Evolutionary conservation across 2,797 vertebrate species (phyloP).

Genomic region (Cossypha caffra): DNA sequence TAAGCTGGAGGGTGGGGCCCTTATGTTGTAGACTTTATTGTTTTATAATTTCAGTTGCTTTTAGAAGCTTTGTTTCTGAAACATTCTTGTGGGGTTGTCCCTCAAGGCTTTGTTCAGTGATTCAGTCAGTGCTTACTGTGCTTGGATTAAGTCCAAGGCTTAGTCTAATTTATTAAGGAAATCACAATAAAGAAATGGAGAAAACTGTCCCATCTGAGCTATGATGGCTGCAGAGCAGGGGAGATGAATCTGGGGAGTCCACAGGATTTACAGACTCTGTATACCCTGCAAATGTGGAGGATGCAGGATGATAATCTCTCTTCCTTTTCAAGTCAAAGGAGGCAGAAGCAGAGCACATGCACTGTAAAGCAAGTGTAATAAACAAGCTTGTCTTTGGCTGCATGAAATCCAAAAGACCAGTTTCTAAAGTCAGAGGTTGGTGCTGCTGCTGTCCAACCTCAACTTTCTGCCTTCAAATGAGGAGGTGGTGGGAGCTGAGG

Average conservation of each 20-base stretch:
- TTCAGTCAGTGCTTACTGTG: not conserved
- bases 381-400: not conserved
- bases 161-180: not conserved
- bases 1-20: not conserved
- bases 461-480: not conserved
- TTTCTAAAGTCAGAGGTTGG: not conserved
- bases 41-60: not conserved
- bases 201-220: not conserved
- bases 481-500: not conserved
- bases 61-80: not conserved
- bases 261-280: not conserved
- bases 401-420: not conserved
- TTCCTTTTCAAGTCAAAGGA: not conserved
- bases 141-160: not conserved
- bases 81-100: not conserved
- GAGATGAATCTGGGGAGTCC: not conserved
- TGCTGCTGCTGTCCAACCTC: not conserved
- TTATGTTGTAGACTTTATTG: not conserved
- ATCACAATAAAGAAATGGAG: not conserved
- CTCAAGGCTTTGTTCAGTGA: not conserved
- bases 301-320: not conserved
- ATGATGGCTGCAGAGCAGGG: not conserved
- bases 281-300: not conserved
- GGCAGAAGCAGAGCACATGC: not conserved
- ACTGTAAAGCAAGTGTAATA: not conserved